These are phyloP conservation scores for Hemaris fuciformis DNA, from an alignment of 2,888 invertebrate species.

Conservation along the genomic window DNA sequence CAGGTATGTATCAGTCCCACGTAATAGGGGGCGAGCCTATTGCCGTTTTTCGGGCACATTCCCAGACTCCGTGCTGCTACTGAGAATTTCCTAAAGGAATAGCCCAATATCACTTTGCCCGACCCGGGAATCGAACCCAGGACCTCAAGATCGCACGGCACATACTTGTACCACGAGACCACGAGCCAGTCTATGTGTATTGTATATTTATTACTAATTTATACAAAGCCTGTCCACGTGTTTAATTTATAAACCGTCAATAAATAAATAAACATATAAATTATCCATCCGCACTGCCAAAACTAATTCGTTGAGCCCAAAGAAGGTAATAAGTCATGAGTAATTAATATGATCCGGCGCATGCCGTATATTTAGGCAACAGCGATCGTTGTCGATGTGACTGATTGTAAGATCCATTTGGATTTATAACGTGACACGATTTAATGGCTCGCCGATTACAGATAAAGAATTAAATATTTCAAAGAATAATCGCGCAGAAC, in stretches of 20 bases:
- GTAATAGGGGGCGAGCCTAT: too few relatives aligned
- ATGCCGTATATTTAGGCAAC: background rate
- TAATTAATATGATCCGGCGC: constrained; percentile 13
- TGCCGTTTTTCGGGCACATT: too few relatives aligned
- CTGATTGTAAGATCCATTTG: constrained; percentile 43
- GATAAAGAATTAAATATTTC: constrained; percentile 11
- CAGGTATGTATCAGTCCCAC: too few relatives aligned
- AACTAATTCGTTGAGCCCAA: background rate
- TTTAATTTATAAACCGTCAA: background rate
- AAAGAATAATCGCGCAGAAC: background rate
- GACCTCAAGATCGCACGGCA: too few relatives aligned
- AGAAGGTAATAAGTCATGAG: background rate
- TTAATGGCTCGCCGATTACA: constrained; percentile 41
- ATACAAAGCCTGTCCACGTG: too few relatives aligned
- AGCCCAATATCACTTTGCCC: too few relatives aligned
- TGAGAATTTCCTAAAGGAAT: too few relatives aligned
- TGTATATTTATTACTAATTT: too few relatives aligned
- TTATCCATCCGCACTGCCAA: background rate
- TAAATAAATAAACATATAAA: background rate
- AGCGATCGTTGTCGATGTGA: constrained; percentile 43
- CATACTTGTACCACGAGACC: too few relatives aligned
- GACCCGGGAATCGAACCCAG: too few relatives aligned
- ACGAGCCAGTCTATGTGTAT: too few relatives aligned
- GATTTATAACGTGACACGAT: constrained; percentile 51
- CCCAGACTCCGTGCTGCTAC: too few relatives aligned